Evolutionary conservation across 1,140 invertebrate genomes (phyloP).

Genomic region (Drosophila arawakana): DNA sequence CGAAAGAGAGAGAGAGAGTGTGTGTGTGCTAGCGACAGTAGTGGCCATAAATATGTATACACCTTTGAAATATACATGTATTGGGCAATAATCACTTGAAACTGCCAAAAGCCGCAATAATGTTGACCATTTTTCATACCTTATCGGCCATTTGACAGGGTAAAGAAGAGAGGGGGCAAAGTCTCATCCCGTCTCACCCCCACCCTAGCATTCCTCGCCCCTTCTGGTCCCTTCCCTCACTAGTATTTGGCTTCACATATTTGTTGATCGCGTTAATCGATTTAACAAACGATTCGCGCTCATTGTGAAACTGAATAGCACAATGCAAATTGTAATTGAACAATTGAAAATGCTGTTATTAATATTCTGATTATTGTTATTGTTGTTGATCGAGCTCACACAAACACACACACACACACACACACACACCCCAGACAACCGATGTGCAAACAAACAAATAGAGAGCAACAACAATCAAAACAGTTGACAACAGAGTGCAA

Average conservation of each 20-base stretch:
- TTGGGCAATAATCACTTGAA: constrained; percentile 78
- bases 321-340: constrained; percentile 60
- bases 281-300: constrained; percentile 47
- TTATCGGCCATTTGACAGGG: constrained; percentile 36
- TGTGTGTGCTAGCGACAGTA: constrained; percentile 8
- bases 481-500: constrained; percentile 43
- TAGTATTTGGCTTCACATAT: constrained; percentile 1
- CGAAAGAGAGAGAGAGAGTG: neutral
- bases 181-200: neutral
- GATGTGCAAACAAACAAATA: constrained; percentile 57
- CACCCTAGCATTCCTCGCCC: neutral
- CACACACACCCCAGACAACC: constrained; percentile 27
- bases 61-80: constrained; percentile 25
- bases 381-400: constrained; percentile 26
- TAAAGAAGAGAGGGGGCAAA: neutral
- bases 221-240: neutral
- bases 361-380: constrained; percentile 22
- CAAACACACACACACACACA: neutral
- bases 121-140: constrained; percentile 54
- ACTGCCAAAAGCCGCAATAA: constrained; percentile 62
- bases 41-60: constrained; percentile 25
- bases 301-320: constrained; percentile 30
- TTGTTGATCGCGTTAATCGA: constrained; percentile 46
- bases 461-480: constrained; percentile 51
- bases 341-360: constrained; percentile 45